Evolutionary conservation across 2,797 vertebrate genomes (phyloP).

Genomic region (Anolis apletophallus): DNA sequence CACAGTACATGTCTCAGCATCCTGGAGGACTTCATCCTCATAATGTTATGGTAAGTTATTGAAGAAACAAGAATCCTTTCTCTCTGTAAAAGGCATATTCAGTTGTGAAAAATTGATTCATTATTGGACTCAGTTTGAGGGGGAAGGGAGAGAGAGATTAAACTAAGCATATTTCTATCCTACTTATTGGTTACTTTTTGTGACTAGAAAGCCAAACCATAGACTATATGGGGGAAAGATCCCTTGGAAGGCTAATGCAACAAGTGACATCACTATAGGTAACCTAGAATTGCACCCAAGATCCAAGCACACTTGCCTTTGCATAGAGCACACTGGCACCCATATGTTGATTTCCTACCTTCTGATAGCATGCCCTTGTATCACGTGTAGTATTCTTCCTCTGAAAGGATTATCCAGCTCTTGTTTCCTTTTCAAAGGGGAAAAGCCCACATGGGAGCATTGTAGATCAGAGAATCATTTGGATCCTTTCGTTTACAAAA

Average conservation of each 20-base stretch:
- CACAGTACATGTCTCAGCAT: conserved; percentile 89
- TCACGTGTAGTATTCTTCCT: not conserved
- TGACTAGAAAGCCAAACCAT: not conserved
- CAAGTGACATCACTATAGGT: not conserved
- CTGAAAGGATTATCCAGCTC: not conserved
- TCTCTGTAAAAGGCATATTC: not conserved
- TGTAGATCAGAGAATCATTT: not conserved
- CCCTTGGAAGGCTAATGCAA: not conserved
- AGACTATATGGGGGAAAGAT: not conserved
- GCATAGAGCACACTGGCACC: not conserved
- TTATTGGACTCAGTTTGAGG: not conserved
- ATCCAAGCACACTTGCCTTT: not conserved
- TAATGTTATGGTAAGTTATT: conserved; percentile 83
- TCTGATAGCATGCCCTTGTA: not conserved
- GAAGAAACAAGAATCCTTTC: not conserved
- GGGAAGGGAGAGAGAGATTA: not conserved
- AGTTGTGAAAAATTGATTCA: not conserved
- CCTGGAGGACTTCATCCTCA: conserved; percentile 86
- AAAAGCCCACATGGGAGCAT: too few species aligned
- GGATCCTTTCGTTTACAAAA: too few species aligned
- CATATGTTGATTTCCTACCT: not conserved
- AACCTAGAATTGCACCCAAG: not conserved
- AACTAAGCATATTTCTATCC: not conserved
- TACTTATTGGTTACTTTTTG: not conserved
- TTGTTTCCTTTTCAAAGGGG: not conserved